Evolutionary conservation across 2,113 vertebrate genomes (phyloP), one percentile per base, ranked within the genome.

Genomic region (Puntigrus tetrazona): DNA sequence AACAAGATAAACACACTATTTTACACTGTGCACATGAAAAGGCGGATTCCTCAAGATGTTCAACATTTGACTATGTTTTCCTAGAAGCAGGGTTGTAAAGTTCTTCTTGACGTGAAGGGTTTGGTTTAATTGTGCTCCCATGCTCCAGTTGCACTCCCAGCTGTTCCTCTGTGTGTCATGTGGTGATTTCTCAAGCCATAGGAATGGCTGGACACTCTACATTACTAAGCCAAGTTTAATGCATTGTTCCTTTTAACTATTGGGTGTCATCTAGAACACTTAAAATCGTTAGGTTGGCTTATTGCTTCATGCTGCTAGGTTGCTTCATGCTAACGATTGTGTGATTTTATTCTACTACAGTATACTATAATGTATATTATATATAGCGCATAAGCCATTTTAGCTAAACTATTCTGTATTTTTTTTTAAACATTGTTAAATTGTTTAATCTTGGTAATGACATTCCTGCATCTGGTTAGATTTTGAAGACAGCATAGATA

Each of bases 111-210:
- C n/a, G 0, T 18, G 20, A 52, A 31, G 20, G 16, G 27, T 77
- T 41, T 41, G 67, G 20, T 63, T 74, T 20, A 27, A 82, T 20
- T 72, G 38, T 11, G 34, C 70, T 82, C 50, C 43, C 78, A 81
- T 73, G 73, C 65, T 74, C 74, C 22, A 45, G 14, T 82, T 78
- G 36, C 50, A 25, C 59, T 86, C 52, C 70, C 85, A 81, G 82
- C 72, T 85, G 65, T 67, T 84, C 47, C 27, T 36, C 50, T 65
- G 45, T 63, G 63, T 82, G n/a, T 25, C 22, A 8, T 43, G 52
- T 25, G n/a, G 55, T 61, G 34, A 57, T 78, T 59, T 76, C 38
- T 72, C 41, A 70, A n/a, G 29, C 25, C 73, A 81, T 77, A 67
- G 78, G n/a, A 45, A 77, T 43, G 69, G 9, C 52, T 16, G 22